These are phyloP conservation scores for Chouioia cunea DNA, from an alignment of 2,888 invertebrate genomes.

Conservation along the genomic window DNA sequence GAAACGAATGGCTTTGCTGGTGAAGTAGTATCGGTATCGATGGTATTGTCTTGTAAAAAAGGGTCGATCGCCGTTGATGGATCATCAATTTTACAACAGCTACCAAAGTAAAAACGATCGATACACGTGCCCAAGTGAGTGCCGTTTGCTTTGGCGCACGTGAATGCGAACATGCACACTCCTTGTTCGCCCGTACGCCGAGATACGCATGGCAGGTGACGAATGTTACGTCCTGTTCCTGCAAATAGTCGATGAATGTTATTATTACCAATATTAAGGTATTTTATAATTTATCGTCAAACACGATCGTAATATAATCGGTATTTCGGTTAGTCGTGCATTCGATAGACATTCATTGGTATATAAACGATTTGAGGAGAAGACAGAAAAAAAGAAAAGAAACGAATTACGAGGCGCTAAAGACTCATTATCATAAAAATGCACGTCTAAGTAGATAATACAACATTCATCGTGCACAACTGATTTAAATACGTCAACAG, in stretches of 20 bases:
- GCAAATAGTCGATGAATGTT: constrained; percentile 63
- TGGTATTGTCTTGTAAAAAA: constrained; percentile 72
- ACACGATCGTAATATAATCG: no score
- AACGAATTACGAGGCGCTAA: no score
- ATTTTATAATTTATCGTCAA: no score
- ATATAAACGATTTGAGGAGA: no score
- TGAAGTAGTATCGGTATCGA: constrained; percentile 71
- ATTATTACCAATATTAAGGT: no score
- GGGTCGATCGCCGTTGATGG: constrained; percentile 73
- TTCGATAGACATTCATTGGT: no score
- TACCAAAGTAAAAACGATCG: constrained; percentile 93
- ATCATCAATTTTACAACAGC: constrained; percentile 83
- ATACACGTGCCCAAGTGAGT: constrained; percentile 93
- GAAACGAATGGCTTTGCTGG: constrained; percentile 57
- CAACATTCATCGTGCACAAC: no score
- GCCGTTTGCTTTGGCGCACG: constrained; percentile 91
- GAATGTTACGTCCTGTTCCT: constrained; percentile 89
- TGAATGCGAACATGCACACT: constrained; percentile 94
- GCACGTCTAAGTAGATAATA: no score
- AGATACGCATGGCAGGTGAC: constrained; percentile 89
- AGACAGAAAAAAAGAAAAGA: no score
- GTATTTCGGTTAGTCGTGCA: no score
- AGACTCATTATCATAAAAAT: no score
- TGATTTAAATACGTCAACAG: no score
- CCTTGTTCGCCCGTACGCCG: constrained; percentile 84